Evolutionary conservation across 2,797 vertebrate genomes (phyloP), one percentile per base, ranked within the genome.

Genomic region (Moxostoma hubbsi): DNA sequence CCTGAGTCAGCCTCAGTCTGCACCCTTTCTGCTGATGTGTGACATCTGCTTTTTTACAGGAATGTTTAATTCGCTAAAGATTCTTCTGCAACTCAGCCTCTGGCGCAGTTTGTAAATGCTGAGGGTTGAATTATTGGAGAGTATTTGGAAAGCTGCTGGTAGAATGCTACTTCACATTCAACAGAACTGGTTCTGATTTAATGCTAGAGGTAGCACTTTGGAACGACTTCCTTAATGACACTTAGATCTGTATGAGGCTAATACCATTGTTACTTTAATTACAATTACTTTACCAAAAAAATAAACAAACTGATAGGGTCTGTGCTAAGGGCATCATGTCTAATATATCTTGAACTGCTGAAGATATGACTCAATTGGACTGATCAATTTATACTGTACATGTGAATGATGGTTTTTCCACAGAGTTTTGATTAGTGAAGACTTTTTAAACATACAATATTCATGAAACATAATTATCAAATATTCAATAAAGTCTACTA

Each of bases 11-110:
- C 13, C 36, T 76, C 64, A 53, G 49, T 66, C 58, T 65, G 50
- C 54, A 15, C n/a, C 73, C 43, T 73, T 79, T 81, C 77, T 82
- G 80, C 85, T 75, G 77, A 77, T 77, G 55, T 73, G 64, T 67
- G 54, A 75, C 81, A 76, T 80, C 73, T 84, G 82, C 62, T 66
- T 51, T 69, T 70, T 84, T 50, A 59, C 24, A 53, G 67, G 62
- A 81, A 61, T 77, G 63, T 57, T 77, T 81, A 15, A 68, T 75
- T 68, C 46, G 6, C 63, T 85, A 81, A 83, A 69, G 68, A 83
- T 58, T 75, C 24, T 50, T 64, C 9, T 11, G 15, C 8, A 45
- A 55, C 55, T 10, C 49, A 74, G 74, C 71, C 74, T 62, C 43
- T 12, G 50, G 63, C 58, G 13, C 47, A n/a, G 15, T 10, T 50